phyloP scores from a whole-genome alignment of 2,113 vertebrate species.

The Malurus elegans region DNA sequence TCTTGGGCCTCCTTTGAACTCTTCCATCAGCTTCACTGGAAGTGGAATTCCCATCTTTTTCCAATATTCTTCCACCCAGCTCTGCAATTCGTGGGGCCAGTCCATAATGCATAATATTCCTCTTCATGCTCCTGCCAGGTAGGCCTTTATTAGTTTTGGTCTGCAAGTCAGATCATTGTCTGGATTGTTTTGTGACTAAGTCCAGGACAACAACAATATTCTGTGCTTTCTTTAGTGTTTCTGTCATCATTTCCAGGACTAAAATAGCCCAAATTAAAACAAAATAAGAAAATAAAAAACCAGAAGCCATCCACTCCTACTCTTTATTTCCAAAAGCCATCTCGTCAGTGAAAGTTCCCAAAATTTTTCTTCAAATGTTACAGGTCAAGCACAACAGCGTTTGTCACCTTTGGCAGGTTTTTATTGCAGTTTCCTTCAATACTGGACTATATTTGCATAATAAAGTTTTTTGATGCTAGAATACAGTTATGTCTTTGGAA shows the following conservation, averaged over 20 bases:
- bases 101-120: neutral
- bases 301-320: neutral
- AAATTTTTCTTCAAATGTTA: neutral
- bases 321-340: neutral
- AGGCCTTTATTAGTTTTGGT: constrained; percentile 53
- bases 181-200: neutral
- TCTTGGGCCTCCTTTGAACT: constrained; percentile 3
- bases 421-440: constrained; percentile 20
- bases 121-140: constrained; percentile 34
- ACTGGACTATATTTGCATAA: constrained; percentile 31
- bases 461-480: neutral
- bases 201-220: constrained; percentile 4
- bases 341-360: neutral
- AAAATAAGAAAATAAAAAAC: neutral
- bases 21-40: neutral
- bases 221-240: neutral
- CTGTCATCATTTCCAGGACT: neutral
- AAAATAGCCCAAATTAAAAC: neutral
- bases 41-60: constrained; percentile 36
- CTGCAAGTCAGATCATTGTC: neutral
- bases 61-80: neutral
- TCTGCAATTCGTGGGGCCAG: neutral
- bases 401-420: constrained; percentile 8
- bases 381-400: neutral
- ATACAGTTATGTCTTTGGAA: constrained; percentile 17